Evolutionary conservation across 2,113 vertebrate genomes (phyloP).

Genomic region (Egretta garzetta): DNA sequence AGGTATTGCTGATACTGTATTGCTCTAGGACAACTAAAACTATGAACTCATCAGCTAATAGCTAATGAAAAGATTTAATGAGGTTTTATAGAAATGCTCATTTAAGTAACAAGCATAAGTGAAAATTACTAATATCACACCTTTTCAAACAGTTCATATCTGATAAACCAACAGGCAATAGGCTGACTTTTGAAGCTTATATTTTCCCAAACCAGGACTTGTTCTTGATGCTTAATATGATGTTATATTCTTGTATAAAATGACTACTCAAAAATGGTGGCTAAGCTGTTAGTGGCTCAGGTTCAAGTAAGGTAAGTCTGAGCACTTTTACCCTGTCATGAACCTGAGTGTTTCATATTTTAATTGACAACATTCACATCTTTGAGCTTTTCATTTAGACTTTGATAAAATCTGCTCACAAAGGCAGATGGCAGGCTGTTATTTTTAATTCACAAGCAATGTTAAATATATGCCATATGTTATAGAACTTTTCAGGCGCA

Average conservation of each 20-base stretch:
- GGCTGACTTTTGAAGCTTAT: neutral
- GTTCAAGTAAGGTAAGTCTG: conserved; percentile 64
- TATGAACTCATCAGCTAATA: neutral
- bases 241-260: conserved; percentile 12
- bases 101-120: neutral
- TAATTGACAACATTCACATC: conserved; percentile 83
- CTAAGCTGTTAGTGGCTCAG: conserved; percentile 11
- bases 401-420: conserved; percentile 81
- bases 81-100: neutral
- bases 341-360: conserved; percentile 79
- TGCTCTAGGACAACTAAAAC: neutral
- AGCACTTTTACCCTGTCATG: conserved; percentile 72
- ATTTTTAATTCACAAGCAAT: conserved; percentile 87
- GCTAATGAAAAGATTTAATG: neutral
- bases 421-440: conserved; percentile 84
- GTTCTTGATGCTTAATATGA: neutral
- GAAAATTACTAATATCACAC: conserved; percentile 7
- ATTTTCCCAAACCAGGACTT: conserved; percentile 26
- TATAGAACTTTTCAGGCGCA: conserved; percentile 80
- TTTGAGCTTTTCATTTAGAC: conserved; percentile 81
- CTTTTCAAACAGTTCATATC: neutral
- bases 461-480: conserved; percentile 87
- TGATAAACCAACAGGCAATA: neutral
- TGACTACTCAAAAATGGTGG: neutral
- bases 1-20: neutral